These are phyloP conservation scores for Coreius guichenoti DNA, from an alignment of 2,797 vertebrate genomes.

Conservation along the genomic window DNA sequence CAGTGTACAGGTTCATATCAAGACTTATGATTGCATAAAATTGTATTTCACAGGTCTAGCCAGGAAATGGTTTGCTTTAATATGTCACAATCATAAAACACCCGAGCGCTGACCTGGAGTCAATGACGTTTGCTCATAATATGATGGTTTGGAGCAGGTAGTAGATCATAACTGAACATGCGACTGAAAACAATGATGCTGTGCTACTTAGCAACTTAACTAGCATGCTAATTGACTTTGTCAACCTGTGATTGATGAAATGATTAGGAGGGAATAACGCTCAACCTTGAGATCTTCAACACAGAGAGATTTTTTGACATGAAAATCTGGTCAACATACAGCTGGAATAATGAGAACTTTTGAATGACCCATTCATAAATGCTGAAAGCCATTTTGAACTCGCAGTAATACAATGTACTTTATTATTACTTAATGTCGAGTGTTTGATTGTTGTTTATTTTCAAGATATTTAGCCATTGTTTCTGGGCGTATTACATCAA, in stretches of 20 bases:
- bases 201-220: constrained; percentile 5
- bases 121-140: not conserved
- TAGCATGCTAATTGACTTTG: not conserved
- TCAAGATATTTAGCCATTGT: not conserved
- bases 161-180: constrained; percentile 26
- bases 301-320: constrained; percentile 27
- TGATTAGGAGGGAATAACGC: not conserved
- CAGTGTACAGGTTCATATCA: not conserved
- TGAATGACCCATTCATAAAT: constrained; percentile 1
- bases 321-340: constrained; percentile 48
- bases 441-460: constrained; percentile 16
- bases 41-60: constrained; percentile 29
- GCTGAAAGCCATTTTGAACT: not conserved
- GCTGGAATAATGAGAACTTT: constrained; percentile 13
- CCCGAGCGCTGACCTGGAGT: not conserved
- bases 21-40: not conserved
- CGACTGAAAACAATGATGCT: not conserved
- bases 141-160: not conserved
- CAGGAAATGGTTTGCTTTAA: constrained; percentile 40
- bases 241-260: not conserved
- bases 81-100: not conserved
- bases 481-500: not conserved
- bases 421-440: not conserved
- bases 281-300: constrained; percentile 22
- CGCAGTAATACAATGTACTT: not conserved